Conservation (phyloP, 2,113 vertebrate species). For the rat (Rattus norvegicus) region GRCr8 NC_086035.1:58919501-58920000, state of each 20-base stretch:
- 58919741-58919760: neutral
- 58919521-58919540: neutral
- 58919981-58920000: neutral
- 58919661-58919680: neutral
- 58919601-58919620: neutral
- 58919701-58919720: neutral
- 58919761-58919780: neutral
- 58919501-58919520: neutral
- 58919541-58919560: neutral
- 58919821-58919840: neutral
- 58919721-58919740: neutral
- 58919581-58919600: neutral
- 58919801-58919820: neutral
- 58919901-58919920: neutral
- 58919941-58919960: neutral
- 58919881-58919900: neutral
- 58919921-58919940: neutral
- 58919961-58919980: neutral
- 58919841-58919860: neutral
- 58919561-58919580: neutral
- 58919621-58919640: neutral
- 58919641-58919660: neutral
- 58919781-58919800: neutral
- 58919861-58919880: neutral
- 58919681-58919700: neutral